Percentiles rank a stretch among this genome's conserved stretches.
Evolutionary conservation across 2,888 invertebrate genomes (phyloP).

Genomic region (Omphaloscelis lunosa): DNA sequence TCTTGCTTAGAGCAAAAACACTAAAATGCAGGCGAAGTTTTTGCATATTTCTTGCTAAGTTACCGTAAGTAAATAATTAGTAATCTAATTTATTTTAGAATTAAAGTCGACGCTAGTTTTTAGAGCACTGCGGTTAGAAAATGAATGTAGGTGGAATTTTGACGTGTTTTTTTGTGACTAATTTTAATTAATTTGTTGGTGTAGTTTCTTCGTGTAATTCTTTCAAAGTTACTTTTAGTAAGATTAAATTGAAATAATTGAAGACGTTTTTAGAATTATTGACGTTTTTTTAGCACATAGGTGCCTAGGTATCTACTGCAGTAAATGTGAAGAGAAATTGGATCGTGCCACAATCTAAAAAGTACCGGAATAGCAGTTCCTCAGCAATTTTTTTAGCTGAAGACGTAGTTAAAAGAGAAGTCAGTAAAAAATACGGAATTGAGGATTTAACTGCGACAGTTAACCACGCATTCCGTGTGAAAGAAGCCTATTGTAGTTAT

Average conservation of each 20-base stretch:
- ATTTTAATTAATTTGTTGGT: constrained; percentile 14
- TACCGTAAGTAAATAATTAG: constrained; percentile 48
- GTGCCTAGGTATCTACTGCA: neutral
- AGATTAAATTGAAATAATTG: no score
- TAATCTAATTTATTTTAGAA: constrained; percentile 40
- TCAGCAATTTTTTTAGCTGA: constrained; percentile 19
- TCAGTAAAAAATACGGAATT: constrained; percentile 48
- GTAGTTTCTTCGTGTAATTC: neutral
- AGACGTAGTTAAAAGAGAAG: constrained; percentile 16
- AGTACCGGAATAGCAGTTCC: constrained; percentile 17
- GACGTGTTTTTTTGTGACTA: neutral
- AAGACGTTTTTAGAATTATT: neutral
- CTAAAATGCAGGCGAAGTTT: constrained; percentile 23
- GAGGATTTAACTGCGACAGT: constrained; percentile 37
- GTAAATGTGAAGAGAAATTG: neutral
- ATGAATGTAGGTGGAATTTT: constrained; percentile 2
- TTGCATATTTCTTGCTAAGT: constrained; percentile 16
- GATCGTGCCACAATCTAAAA: neutral
- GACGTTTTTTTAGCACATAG: neutral
- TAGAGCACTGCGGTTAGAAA: constrained; percentile 24
- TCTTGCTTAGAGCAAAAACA: constrained; percentile 36
- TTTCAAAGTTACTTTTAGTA: neutral
- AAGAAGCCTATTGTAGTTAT: constrained; percentile 42
- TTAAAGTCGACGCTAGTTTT: constrained; percentile 25
- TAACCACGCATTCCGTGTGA: constrained; percentile 54